Conservation (phyloP, 1,140 invertebrate species). For the Psilanteris sp. region DNA sequence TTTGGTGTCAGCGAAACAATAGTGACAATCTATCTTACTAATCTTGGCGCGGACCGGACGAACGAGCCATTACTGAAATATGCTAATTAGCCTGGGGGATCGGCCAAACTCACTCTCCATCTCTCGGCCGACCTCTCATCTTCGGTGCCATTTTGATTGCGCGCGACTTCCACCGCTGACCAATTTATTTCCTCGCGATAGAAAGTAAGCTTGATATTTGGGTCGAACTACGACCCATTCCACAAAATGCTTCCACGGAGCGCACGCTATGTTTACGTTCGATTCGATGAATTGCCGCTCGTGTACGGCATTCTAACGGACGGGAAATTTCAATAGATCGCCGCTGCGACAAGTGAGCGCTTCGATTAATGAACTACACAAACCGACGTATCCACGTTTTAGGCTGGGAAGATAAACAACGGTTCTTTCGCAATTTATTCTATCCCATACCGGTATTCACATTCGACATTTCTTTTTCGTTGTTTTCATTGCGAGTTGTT, state of each 20-base stretch:
- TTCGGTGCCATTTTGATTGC: conserved; percentile 28
- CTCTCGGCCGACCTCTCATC: conserved; percentile 22
- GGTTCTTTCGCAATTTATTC: too few relatives aligned
- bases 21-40: conserved; percentile 23
- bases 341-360: too few relatives aligned
- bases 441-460: too few relatives aligned
- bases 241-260: conserved; percentile 8
- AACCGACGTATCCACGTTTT: too few relatives aligned
- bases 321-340: background rate
- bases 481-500: too few relatives aligned
- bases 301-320: conserved; percentile 14
- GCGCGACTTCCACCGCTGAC: conserved; percentile 5
- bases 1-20: conserved; percentile 34
- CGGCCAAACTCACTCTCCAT: conserved; percentile 44
- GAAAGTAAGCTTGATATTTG: conserved; percentile 57
- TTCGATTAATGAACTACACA: too few relatives aligned
- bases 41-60: conserved; percentile 35
- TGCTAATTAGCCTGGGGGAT: conserved; percentile 41
- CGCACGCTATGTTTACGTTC: conserved; percentile 9
- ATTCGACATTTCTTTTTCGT: too few relatives aligned
- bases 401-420: too few relatives aligned
- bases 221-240: conserved; percentile 38
- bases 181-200: conserved; percentile 27
- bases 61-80: conserved; percentile 57
- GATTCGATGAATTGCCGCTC: conserved; percentile 11